A percentile compares a stretch with the other conserved stretches of the same genome.
Evolutionary conservation across 1,140 invertebrate genomes (phyloP).

Genomic region (Propsilocerus akamusi): DNA sequence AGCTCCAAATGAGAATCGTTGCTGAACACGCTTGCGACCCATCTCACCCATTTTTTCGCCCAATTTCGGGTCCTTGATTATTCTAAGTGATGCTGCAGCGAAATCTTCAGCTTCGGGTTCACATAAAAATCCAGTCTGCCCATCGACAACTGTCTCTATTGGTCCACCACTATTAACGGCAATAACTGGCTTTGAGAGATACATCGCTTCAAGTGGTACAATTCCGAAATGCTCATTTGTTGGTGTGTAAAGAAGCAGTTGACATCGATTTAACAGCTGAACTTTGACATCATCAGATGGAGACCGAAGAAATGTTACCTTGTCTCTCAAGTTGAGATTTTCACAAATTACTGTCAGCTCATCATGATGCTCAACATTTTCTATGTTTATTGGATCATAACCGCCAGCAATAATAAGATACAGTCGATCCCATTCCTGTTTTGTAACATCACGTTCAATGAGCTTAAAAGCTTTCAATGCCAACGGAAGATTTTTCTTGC

Average conservation of each 20-base stretch:
- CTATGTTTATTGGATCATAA: slow-evolving; percentile 74
- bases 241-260: slow-evolving; percentile 86
- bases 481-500: slow-evolving; percentile 84
- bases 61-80: slow-evolving; percentile 37
- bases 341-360: slow-evolving; percentile 39
- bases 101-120: slow-evolving; percentile 47
- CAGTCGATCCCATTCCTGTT: slow-evolving; percentile 37
- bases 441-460: slow-evolving; percentile 31
- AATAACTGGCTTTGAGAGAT: slow-evolving; percentile 77
- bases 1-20: slow-evolving; percentile 61
- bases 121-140: slow-evolving; percentile 80
- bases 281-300: slow-evolving; percentile 72
- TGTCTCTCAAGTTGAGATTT: slow-evolving; percentile 45
- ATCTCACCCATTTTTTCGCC: slow-evolving; percentile 43
- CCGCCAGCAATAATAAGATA: slow-evolving; percentile 93
- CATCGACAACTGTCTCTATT: slow-evolving; percentile 73
- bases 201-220: slow-evolving; percentile 98
- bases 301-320: slow-evolving; percentile 70
- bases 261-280: slow-evolving; percentile 50
- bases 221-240: slow-evolving; percentile 98
- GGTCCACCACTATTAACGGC: slow-evolving; percentile 93
- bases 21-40: slow-evolving; percentile 48
- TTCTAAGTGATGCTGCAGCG: slow-evolving; percentile 38
- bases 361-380: slow-evolving; percentile 77
- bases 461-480: slow-evolving; percentile 64